Conservation (phyloP, 1,140 invertebrate genomes). For the Drosophila ironensis region DNA sequence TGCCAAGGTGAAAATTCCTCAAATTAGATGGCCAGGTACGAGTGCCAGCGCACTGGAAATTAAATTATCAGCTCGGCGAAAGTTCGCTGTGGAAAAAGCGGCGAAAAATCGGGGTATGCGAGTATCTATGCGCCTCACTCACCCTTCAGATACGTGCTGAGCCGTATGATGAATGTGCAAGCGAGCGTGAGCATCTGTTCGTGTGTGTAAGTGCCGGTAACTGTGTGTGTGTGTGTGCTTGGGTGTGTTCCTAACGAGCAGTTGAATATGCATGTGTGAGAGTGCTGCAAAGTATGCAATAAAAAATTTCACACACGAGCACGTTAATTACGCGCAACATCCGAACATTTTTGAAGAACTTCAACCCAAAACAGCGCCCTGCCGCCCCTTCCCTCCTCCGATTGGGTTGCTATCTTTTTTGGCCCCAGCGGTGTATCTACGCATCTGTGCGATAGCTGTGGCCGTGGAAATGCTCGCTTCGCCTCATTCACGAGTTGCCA, state of each 20-base stretch:
- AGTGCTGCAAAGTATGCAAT: constrained; percentile 72
- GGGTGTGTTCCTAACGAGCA: constrained; percentile 53
- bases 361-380: no score
- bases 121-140: not conserved
- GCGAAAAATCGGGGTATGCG: constrained; percentile 46
- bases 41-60: no score
- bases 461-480: not conserved
- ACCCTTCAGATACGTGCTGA: constrained; percentile 53
- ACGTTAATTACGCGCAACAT: constrained; percentile 63
- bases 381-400: not conserved
- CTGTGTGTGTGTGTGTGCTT: constrained; percentile 9
- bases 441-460: constrained; percentile 1
- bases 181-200: constrained; percentile 71
- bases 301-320: constrained; percentile 75
- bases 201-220: constrained; percentile 51
- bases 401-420: not conserved
- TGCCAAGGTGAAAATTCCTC: constrained; percentile 64
- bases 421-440: not conserved
- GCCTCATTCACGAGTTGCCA: not conserved
- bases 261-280: constrained; percentile 25
- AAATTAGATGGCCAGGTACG: constrained; percentile 63
- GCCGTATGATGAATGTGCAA: constrained; percentile 76
- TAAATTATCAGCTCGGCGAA: constrained; percentile 74
- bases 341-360: constrained; percentile 34
- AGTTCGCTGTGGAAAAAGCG: constrained; percentile 38